Percentiles rank a stretch among this genome's conserved stretches.
Evolutionary conservation across 2,113 vertebrate genomes (phyloP).

Genomic region (Urocynchramus pylzowi): DNA sequence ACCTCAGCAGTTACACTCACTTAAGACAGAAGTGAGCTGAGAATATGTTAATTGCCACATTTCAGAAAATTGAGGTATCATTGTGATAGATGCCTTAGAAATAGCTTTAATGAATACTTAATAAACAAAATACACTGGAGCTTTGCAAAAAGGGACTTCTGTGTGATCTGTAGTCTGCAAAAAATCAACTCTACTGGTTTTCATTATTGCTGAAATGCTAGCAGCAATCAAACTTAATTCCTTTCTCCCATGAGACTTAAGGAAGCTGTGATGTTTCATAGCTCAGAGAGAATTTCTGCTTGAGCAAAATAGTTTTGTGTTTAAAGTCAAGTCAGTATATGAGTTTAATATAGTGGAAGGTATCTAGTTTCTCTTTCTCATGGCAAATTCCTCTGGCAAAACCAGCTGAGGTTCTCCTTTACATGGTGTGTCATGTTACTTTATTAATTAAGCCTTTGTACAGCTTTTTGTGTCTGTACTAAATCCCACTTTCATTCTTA

Average conservation of each 20-base stretch:
- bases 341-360: background rate
- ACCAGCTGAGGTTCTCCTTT: background rate
- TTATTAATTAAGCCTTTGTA: background rate
- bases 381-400: background rate
- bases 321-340: background rate
- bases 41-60: background rate
- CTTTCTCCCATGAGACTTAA: background rate
- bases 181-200: background rate
- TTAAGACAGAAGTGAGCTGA: slow-evolving; percentile 9
- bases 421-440: background rate
- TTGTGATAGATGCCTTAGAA: background rate
- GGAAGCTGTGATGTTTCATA: background rate
- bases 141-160: background rate
- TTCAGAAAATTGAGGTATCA: background rate
- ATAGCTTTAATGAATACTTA: background rate
- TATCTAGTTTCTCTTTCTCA: background rate
- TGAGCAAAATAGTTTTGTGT: background rate
- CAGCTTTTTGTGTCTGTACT: background rate
- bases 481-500: background rate
- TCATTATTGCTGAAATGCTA: background rate
- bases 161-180: background rate
- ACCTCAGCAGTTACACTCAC: background rate
- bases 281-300: background rate
- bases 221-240: background rate
- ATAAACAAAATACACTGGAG: background rate